Evolutionary conservation across 2,113 vertebrate species (phyloP), one percentile per base, ranked within the genome.

Genomic region (Procavia capensis): DNA sequence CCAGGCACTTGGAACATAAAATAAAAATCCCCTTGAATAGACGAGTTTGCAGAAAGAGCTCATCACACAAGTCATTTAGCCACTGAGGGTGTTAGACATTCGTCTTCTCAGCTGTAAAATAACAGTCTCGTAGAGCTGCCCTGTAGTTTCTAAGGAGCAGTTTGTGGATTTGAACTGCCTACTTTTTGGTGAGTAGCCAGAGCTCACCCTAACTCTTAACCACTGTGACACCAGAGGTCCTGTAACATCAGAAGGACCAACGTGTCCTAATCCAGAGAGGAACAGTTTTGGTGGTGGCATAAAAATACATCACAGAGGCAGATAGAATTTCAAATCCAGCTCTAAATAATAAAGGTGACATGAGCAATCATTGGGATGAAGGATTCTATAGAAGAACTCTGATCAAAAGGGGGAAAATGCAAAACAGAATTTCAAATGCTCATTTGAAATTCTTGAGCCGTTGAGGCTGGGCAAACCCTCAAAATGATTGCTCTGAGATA

Each of bases 71-170:
- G 78, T 20, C 3, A 13, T 22, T 57, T 31, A 29, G 3, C 24
- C 2, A 3, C 31, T 31, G 3, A n/a, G 14, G 9, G n/a, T n/a
- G n/a, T n/a, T n/a, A n/a, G n/a, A 17, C 0, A 0, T 24, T 5
- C 10, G n/a, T 11, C 16, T 29, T 1, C 29, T 24, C 9, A 34
- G 25, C 66, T 8, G 36, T 81, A 59, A 91, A 82, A 66, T 25
- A 43, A 39, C 13, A 17, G 9, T 57, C 36, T 75, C 68, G 1
- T 14, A 64, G 47, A 50, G 13, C 47, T 50, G 47, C 7, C 47
- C 47, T 13, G 13, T 50, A 50, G 47, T 50, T 50, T 50, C 7
- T 13, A 50, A 50, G 61, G 61, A 27, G 25, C 22, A 5, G 22
- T 25, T 63, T 11, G 61, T 63, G 61, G 61, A 25, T 63, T 63